Evolutionary conservation across 2,113 vertebrate genomes (phyloP).

Genomic region (Hyaena hyaena): DNA sequence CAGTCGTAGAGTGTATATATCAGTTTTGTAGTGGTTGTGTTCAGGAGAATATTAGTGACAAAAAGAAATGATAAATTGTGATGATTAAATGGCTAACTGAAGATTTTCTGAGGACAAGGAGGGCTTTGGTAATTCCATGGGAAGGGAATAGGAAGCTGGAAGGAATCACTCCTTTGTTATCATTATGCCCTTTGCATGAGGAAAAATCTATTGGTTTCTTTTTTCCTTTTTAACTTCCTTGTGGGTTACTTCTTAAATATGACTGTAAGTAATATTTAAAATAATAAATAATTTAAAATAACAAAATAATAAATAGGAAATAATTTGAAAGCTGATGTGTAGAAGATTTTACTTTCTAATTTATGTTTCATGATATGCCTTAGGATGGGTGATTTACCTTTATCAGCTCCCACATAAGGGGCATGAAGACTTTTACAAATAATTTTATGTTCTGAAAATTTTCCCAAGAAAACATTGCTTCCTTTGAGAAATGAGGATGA

Average conservation of each 20-base stretch:
- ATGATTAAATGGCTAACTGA: background rate
- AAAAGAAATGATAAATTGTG: background rate
- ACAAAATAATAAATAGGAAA: background rate
- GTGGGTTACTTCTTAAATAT: background rate
- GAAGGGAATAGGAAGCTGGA: background rate
- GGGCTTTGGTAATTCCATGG: background rate
- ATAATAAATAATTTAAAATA: too few relatives aligned
- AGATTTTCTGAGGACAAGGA: background rate
- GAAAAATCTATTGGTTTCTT: background rate
- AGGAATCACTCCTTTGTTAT: background rate
- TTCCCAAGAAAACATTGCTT: background rate
- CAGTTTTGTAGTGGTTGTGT: background rate
- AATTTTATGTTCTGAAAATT: background rate
- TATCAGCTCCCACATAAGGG: background rate
- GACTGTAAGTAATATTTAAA: background rate
- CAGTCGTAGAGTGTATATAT: background rate
- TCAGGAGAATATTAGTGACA: background rate
- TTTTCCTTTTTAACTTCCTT: background rate
- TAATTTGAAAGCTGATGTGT: background rate
- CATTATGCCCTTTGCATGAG: background rate
- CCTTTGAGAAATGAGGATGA: conserved; percentile 45
- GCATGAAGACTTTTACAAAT: background rate
- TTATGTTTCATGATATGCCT: background rate
- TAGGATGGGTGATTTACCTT: background rate
- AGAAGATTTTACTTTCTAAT: background rate